Conservation (phyloP, 2,888 invertebrate genomes). For the Empis stercorea region DNA sequence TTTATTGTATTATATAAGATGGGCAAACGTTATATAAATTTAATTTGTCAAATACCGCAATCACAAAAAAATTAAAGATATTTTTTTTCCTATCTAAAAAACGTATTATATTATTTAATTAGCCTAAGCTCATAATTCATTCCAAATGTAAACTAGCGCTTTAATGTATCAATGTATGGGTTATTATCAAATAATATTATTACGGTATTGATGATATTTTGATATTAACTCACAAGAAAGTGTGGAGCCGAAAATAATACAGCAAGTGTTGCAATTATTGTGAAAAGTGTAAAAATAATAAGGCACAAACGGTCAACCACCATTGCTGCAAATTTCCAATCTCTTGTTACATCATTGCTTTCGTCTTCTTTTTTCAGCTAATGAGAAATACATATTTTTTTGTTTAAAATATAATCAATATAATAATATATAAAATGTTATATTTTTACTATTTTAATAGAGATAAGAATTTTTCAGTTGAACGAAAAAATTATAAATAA, state of each 20-base stretch:
- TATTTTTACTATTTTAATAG: too few species aligned
- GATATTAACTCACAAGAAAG: conserved; percentile 57
- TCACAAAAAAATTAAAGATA: too few species aligned
- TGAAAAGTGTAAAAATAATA: conserved; percentile 97
- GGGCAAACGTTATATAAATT: too few species aligned
- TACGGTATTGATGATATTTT: not conserved
- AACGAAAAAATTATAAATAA: too few species aligned
- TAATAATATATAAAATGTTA: too few species aligned
- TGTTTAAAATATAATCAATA: not conserved
- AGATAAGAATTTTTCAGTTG: too few species aligned
- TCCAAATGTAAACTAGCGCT: too few species aligned
- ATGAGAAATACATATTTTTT: conserved; percentile 16
- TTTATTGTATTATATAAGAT: too few species aligned
- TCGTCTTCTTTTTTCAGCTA: conserved; percentile 86
- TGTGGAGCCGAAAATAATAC: conserved; percentile 92
- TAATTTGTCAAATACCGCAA: too few species aligned
- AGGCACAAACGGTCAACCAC: conserved; percentile 99
- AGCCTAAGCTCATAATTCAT: too few species aligned
- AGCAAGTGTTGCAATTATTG: conserved; percentile 90
- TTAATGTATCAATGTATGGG: not conserved
- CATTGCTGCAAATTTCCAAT: conserved; percentile 99
- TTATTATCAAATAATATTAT: not conserved
- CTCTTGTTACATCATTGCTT: conserved; percentile 82
- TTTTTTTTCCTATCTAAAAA: too few species aligned
- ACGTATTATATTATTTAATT: too few species aligned